phyloP scores from a whole-genome alignment of 1,140 invertebrate genomes.

The Ceratosolen solmsi region DNA sequence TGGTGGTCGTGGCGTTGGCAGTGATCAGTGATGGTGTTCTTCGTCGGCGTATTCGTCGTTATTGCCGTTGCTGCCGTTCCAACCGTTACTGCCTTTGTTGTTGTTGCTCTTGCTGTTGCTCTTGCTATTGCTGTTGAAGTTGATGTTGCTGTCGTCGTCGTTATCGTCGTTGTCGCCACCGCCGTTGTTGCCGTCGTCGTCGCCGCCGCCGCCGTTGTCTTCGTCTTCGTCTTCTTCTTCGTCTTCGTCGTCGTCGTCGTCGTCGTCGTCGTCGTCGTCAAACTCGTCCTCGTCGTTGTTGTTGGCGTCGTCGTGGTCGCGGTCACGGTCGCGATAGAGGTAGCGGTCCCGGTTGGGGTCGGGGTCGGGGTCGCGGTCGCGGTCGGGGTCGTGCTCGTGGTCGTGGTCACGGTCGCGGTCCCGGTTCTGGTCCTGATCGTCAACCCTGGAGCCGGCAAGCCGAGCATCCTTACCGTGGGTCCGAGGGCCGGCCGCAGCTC shows the following conservation, averaged over 20 bases:
- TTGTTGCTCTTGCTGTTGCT: background rate
- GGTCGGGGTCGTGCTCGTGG: background rate
- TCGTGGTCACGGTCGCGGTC: constrained; percentile 3
- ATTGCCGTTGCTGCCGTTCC: constrained; percentile 39
- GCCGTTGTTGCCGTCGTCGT: background rate
- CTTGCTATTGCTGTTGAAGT: background rate
- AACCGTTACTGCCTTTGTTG: too few species aligned
- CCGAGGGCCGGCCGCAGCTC: constrained; percentile 1
- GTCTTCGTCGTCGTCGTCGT: background rate
- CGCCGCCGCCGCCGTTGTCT: background rate
- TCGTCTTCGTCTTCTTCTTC: background rate
- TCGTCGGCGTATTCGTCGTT: constrained; percentile 47
- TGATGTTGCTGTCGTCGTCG: background rate
- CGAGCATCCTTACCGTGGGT: background rate
- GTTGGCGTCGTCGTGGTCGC: too few species aligned
- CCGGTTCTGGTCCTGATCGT: background rate
- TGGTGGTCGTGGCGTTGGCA: too few species aligned
- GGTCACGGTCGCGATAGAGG: too few species aligned
- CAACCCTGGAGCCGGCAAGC: background rate
- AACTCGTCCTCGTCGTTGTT: constrained; percentile 4
- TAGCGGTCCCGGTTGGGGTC: too few species aligned
- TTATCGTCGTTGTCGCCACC: background rate
- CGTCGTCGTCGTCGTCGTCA: background rate
- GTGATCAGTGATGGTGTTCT: too few species aligned
- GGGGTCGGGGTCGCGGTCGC: too few species aligned